These are phyloP conservation scores for Bruchidius siliquastri DNA, from an alignment of 2,888 invertebrate species.

Conservation along the genomic window DNA sequence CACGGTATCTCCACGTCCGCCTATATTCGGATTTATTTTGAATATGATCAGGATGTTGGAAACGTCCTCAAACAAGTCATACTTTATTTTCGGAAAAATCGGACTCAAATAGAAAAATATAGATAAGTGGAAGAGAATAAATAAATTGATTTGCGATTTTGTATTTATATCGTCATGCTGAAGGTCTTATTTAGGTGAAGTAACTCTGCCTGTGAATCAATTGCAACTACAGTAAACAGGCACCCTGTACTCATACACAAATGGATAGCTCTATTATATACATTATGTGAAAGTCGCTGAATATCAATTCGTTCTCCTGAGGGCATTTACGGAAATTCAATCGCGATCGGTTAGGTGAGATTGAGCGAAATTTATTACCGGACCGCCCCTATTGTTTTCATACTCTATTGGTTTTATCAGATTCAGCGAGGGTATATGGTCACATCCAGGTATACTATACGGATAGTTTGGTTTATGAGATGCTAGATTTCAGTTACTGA, in stretches of 20 bases:
- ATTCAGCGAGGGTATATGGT: neutral
- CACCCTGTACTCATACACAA: neutral
- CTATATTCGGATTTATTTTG: no score
- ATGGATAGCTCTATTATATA: neutral
- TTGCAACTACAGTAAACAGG: no score
- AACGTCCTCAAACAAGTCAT: no score
- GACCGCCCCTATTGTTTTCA: neutral
- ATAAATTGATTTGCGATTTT: no score
- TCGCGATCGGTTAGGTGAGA: slow-evolving; percentile 4
- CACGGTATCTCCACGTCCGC: no score
- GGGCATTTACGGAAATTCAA: neutral
- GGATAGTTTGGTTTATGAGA: neutral
- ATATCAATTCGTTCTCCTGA: neutral
- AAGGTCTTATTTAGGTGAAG: no score
- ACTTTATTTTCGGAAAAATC: no score
- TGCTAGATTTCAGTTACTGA: neutral
- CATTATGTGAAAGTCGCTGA: neutral
- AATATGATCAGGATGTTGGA: no score
- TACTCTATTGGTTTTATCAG: neutral
- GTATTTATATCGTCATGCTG: no score
- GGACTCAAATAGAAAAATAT: no score
- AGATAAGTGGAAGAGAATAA: no score
- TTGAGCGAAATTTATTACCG: neutral
- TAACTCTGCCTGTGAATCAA: no score
- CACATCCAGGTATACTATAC: neutral